A percentile compares a stretch with the other conserved stretches of the same genome.
Evolutionary conservation across 2,113 vertebrate species (phyloP).

Genomic region (Mungos mungo): DNA sequence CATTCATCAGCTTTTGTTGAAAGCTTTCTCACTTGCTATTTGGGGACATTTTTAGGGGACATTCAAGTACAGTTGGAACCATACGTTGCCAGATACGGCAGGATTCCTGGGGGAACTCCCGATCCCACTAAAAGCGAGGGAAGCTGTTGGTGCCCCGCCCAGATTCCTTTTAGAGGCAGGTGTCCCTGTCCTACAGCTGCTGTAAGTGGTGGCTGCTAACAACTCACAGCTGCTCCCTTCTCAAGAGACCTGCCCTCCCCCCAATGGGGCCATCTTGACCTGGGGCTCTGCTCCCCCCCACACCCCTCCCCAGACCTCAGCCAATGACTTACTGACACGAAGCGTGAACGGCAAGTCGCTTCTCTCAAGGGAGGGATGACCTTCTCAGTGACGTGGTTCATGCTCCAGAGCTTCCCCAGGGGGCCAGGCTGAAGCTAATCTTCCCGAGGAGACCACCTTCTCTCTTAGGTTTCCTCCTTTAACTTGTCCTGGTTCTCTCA

Average conservation of each 20-base stretch:
- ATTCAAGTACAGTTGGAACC: neutral
- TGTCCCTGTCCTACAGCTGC: neutral
- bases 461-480: neutral
- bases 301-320: neutral
- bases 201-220: neutral
- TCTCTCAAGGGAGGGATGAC: neutral
- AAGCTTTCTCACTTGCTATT: neutral
- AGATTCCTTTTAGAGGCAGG: neutral
- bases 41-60: neutral
- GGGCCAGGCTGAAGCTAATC: neutral
- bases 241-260: neutral
- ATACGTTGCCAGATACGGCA: neutral
- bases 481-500: neutral
- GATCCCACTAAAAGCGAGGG: neutral
- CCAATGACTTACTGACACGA: neutral
- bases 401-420: neutral
- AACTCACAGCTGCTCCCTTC: neutral
- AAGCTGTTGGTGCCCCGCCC: neutral
- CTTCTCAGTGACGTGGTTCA: neutral
- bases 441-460: neutral
- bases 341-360: neutral
- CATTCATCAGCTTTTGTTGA: conserved; percentile 17
- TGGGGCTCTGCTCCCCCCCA: neutral
- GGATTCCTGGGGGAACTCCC: neutral
- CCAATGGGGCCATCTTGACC: neutral